These are phyloP conservation scores for Entomobrya multifasciata DNA, from an alignment of 2,888 invertebrate species.

Conservation along the genomic window DNA sequence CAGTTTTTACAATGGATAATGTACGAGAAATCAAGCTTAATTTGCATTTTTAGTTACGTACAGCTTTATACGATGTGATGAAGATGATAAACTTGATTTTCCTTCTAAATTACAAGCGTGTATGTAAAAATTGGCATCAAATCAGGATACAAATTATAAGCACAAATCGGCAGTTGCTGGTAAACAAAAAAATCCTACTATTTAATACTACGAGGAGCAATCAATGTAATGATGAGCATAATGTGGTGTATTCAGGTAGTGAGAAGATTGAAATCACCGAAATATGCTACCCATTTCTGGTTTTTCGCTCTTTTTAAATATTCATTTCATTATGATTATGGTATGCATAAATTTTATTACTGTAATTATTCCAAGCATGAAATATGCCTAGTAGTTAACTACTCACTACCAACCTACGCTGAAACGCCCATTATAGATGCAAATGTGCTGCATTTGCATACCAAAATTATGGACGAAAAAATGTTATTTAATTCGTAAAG, in stretches of 20 bases:
- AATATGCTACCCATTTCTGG: conserved; percentile 1
- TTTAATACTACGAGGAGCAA: not conserved
- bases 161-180: not conserved
- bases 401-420: conserved; percentile 50
- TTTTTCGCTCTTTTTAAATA: conserved; percentile 20
- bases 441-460: conserved; percentile 51
- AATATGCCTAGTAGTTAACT: not conserved
- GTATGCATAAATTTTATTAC: conserved; percentile 5
- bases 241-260: too few relatives aligned
- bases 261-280: too few relatives aligned
- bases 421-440: conserved; percentile 56
- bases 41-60: too few relatives aligned
- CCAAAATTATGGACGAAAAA: conserved; percentile 59
- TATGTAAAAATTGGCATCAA: conserved; percentile 16
- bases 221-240: not conserved
- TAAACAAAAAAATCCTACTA: not conserved
- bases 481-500: conserved; percentile 37
- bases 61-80: too few relatives aligned
- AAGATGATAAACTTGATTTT: conserved; percentile 64
- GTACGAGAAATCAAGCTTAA: too few relatives aligned
- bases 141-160: not conserved
- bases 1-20: too few relatives aligned
- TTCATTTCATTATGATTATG: conserved; percentile 43
- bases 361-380: conserved; percentile 10
- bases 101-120: conserved; percentile 39